Evolutionary conservation across 37 sponge, comb jelly and placozoan genomes (phyloP), one percentile per base, ranked within the genome.

Genomic region (Petrosia ficiformis): DNA sequence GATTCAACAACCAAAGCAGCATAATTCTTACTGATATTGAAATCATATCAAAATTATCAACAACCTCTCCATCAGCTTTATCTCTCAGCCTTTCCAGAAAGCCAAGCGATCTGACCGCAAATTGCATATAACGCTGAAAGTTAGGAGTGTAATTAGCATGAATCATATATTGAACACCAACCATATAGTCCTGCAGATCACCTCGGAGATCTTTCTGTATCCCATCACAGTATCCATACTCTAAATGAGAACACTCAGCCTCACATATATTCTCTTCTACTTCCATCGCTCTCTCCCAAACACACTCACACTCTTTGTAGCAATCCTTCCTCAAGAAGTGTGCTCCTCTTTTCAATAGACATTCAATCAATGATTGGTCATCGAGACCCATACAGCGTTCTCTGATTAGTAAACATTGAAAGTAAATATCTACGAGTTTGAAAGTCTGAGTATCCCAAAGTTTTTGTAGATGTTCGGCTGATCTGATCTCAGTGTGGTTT

Each of bases 191-290:
- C 1, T 76, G 79, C 19, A 89, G 76, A 39, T 89, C 89, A 52
- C 84, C 80, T 35, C 84, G 84, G 38, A 89, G 71, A 39, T 89
- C 85, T 6, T 78, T 44, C 63, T 89, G 81, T 1, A 89, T 74
- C 21, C 79, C 84, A 39, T 84, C 84, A 0, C 65, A 84, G 71
- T 84, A 78, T 21, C 84, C 84, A 44, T 75, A 84, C 14, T 78
- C 59, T 4, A 71, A 59, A 60, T 84, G 77, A 5, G 56, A 63
- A 31, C 76, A 71, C 72, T 84, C 84, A 38, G 54, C 28, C 58
- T 84, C 84, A 33, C 84, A 84, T 37, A 84, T 71, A 21, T 58
- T 68, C 38, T 77, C 39, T 56, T 85, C 86, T 74, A 72, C 67
- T 44, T 85, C 86, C 79, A 85, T 85, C 24, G 86, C 86, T n/a